Percentiles rank a stretch among this genome's conserved stretches.
These are phyloP conservation scores for Aphelenchoides fujianensis DNA, from an alignment of 1,140 invertebrate species.

Conservation along the genomic window DNA sequence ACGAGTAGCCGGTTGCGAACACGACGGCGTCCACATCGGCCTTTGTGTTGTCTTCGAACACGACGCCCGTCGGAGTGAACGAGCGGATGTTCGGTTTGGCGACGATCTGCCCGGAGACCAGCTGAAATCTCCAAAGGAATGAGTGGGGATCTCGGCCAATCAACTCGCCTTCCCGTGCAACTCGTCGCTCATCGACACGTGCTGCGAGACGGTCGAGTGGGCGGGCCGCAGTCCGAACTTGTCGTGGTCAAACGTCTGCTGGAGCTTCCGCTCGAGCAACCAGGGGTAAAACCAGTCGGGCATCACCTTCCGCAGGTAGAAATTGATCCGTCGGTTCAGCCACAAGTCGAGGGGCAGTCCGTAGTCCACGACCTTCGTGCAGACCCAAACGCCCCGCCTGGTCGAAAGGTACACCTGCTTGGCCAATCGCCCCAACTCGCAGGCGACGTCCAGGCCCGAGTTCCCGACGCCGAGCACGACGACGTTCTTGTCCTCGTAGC, in stretches of 20 bases:
- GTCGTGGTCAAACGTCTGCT: conserved; percentile 64
- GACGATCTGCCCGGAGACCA: conserved; percentile 64
- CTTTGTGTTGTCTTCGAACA: conserved; percentile 62
- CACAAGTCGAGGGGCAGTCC: conserved; percentile 48
- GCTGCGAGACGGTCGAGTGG: background rate
- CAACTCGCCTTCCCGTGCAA: conserved; percentile 8
- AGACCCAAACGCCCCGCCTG: conserved; percentile 65
- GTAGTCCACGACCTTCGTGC: conserved; percentile 62
- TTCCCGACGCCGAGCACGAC: conserved; percentile 44
- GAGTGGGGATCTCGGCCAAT: background rate
- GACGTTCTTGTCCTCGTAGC: conserved; percentile 63
- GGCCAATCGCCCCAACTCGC: conserved; percentile 64
- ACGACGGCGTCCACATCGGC: conserved; percentile 59
- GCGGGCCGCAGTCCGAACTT: conserved; percentile 39
- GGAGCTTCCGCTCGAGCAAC: conserved; percentile 57
- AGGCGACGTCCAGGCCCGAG: conserved; percentile 65
- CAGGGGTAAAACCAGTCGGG: conserved; percentile 57
- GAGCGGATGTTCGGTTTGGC: conserved; percentile 59
- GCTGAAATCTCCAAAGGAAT: conserved; percentile 44
- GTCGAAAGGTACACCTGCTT: conserved; percentile 65
- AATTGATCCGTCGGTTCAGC: conserved; percentile 27
- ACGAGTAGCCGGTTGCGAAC: conserved; percentile 33
- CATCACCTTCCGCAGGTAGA: conserved; percentile 10
- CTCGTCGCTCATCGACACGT: conserved; percentile 16
- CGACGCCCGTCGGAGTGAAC: conserved; percentile 62